phyloP scores from a whole-genome alignment of 1,140 invertebrate species.

The Platyscapa corneri region DNA sequence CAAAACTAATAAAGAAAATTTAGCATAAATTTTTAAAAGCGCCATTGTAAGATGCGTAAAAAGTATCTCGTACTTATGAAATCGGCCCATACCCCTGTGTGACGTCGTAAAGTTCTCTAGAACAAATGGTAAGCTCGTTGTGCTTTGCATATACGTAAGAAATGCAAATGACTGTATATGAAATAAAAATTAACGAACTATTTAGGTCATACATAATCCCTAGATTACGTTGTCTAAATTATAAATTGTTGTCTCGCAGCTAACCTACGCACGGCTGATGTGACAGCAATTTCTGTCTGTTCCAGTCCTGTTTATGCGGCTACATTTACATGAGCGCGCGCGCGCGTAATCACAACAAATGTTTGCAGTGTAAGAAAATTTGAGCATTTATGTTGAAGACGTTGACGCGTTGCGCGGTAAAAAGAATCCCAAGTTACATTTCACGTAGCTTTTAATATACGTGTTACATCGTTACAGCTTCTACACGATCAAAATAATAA shows the following conservation, averaged over 20 bases:
- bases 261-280: not conserved
- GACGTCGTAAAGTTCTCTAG: not conserved
- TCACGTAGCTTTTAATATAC: not conserved
- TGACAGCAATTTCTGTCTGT: not conserved
- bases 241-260: not conserved
- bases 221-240: no score
- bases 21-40: not conserved
- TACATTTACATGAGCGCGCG: not conserved
- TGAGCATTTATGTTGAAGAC: not conserved
- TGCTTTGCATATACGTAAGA: not conserved
- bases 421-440: not conserved
- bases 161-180: not conserved
- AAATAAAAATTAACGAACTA: slow-evolving; percentile 7
- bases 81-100: not conserved
- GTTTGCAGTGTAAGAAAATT: slow-evolving; percentile 15
- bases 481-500: not conserved
- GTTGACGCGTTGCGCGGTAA: not conserved
- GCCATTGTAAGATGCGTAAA: not conserved
- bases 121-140: not conserved
- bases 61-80: not conserved
- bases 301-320: not conserved
- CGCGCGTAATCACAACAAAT: not conserved
- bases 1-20: not conserved
- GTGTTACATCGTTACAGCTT: not conserved
- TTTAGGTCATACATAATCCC: slow-evolving; percentile 16